phyloP scores from a whole-genome alignment of 2,888 invertebrate genomes.

The Abrostola tripartita region DNA sequence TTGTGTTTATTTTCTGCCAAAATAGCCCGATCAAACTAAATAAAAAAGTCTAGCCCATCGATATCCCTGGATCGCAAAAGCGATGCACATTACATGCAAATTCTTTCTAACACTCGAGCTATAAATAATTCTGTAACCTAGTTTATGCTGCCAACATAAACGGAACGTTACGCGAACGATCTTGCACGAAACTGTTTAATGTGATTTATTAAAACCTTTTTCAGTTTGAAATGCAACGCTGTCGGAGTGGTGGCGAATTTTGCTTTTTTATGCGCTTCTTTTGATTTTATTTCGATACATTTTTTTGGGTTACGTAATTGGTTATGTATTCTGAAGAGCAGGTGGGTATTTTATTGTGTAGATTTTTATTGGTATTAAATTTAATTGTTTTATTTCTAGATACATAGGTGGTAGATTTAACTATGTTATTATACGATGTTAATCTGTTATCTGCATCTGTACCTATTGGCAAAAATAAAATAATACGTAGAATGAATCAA shows the following conservation, averaged over 20 bases:
- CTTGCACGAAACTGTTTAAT: constrained; percentile 58
- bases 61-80: constrained; percentile 36
- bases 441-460: no score
- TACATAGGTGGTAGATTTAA: no score
- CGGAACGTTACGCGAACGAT: constrained; percentile 57
- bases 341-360: no score
- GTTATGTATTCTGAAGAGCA: no score
- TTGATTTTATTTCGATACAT: not conserved
- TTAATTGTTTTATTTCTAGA: no score
- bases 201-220: constrained; percentile 58
- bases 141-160: constrained; percentile 54
- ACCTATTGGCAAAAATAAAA: no score
- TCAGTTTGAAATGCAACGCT: constrained; percentile 39
- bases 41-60: constrained; percentile 22
- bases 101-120: constrained; percentile 47
- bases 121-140: constrained; percentile 59
- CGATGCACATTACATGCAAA: constrained; percentile 58
- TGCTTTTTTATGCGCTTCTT: constrained; percentile 6
- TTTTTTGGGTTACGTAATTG: not conserved
- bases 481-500: no score
- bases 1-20: not conserved
- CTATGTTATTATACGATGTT: no score
- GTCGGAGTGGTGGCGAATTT: constrained; percentile 19
- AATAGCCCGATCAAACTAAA: constrained; percentile 5
- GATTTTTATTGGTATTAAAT: no score